Evolutionary conservation across 2,888 invertebrate species (phyloP).

Genomic region (Acanthosepion pharaonis): DNA sequence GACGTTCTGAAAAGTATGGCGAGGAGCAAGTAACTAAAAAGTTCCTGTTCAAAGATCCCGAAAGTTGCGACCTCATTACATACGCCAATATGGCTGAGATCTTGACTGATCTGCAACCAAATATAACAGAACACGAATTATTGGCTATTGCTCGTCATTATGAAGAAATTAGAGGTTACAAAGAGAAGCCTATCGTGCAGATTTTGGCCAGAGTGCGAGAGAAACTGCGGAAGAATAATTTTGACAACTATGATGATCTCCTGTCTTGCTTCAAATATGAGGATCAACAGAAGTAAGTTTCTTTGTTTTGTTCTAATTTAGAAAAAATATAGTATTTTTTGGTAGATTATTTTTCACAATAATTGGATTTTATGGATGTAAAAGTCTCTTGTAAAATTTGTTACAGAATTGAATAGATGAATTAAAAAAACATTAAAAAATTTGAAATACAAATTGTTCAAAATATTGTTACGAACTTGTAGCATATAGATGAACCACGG

Average conservation of each 20-base stretch:
- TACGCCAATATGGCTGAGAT: constrained; percentile 66
- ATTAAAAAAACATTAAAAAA: no score
- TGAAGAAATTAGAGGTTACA: constrained; percentile 53
- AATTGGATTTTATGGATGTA: no score
- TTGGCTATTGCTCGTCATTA: constrained; percentile 69
- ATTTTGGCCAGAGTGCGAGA: constrained; percentile 71
- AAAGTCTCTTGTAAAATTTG: no score
- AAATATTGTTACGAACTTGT: no score
- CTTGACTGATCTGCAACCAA: constrained; percentile 58
- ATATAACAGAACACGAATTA: constrained; percentile 69
- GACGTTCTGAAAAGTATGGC: constrained; percentile 58
- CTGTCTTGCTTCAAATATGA: constrained; percentile 66
- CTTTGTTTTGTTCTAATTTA: no score
- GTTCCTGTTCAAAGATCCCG: constrained; percentile 67
- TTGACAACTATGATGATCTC: constrained; percentile 70
- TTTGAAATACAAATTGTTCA: no score
- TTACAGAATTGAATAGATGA: no score
- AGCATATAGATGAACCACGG: no score
- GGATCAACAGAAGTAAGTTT: constrained; percentile 68
- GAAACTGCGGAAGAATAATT: constrained; percentile 71
- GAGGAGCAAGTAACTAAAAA: constrained; percentile 65
- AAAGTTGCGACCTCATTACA: constrained; percentile 59
- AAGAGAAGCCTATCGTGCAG: constrained; percentile 62
- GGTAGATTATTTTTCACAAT: no score
- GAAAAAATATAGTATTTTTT: no score